Conservation (phyloP, 2,888 invertebrate species). For the Rotaria macrura region DNA sequence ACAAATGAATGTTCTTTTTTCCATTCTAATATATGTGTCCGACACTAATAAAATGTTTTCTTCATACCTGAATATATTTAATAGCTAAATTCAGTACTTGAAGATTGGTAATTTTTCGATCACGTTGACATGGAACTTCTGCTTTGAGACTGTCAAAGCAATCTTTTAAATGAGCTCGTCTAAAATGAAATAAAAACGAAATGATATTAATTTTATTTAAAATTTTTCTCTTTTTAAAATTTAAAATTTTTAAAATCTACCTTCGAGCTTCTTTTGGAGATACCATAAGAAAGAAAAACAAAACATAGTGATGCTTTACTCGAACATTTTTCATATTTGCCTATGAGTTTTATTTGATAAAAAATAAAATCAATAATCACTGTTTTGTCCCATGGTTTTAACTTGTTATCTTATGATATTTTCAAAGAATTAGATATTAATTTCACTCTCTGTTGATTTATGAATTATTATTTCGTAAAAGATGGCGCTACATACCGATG, state of each 20-base stretch:
- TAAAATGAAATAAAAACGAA: not conserved
- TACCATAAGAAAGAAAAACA: not conserved
- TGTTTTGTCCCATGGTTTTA: not conserved
- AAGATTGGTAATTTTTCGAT: conserved; percentile 17
- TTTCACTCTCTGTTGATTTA: not conserved
- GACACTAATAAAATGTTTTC: too few relatives aligned
- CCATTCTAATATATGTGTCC: too few relatives aligned
- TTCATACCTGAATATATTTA: conserved; percentile 12
- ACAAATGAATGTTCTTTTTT: too few relatives aligned
- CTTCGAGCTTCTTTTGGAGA: not conserved
- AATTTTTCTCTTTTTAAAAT: not conserved
- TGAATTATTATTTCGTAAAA: not conserved
- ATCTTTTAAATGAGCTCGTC: conserved; percentile 20
- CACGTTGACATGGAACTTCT: conserved; percentile 21
- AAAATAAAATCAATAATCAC: not conserved
- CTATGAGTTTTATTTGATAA: not conserved
- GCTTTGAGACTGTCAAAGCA: conserved; percentile 5
- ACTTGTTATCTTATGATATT: not conserved
- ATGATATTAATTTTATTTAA: too few relatives aligned
- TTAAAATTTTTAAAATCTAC: not conserved
- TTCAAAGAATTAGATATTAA: not conserved
- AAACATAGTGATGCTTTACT: not conserved
- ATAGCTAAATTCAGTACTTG: conserved; percentile 7
- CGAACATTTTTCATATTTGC: not conserved
- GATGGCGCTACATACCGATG: conserved; percentile 2